Evolutionary conservation across 2,113 vertebrate species (phyloP).

Genomic region (Trinectes maculatus): DNA sequence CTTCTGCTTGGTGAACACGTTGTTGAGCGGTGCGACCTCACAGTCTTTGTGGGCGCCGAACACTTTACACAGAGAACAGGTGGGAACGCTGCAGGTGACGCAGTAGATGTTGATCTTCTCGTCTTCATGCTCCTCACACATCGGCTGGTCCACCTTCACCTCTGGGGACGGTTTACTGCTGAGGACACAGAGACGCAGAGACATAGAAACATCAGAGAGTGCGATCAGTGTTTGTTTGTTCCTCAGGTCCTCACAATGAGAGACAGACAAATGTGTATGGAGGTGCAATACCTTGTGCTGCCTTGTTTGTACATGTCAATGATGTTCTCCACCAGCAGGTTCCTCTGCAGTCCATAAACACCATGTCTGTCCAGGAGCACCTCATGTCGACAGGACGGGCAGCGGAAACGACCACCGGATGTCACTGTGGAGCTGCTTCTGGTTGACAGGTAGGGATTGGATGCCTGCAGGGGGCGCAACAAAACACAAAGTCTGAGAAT

Average conservation of each 20-base stretch:
- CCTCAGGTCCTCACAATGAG: too few species aligned
- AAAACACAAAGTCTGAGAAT: too few species aligned
- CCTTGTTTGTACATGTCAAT: slow-evolving; percentile 98
- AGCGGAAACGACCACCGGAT: slow-evolving; percentile 93
- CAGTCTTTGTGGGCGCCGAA: slow-evolving; percentile 94
- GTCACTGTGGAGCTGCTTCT: slow-evolving; percentile 87
- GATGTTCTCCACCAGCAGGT: slow-evolving; percentile 97
- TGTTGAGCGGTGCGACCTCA: slow-evolving; percentile 90
- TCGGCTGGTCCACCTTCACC: slow-evolving; percentile 86
- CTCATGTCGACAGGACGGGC: slow-evolving; percentile 94
- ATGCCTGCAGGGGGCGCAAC: slow-evolving; percentile 80
- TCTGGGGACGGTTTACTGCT: slow-evolving; percentile 79
- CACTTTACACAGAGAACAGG: slow-evolving; percentile 95
- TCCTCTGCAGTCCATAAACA: slow-evolving; percentile 94
- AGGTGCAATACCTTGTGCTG: slow-evolving; percentile 83
- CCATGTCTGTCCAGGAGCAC: slow-evolving; percentile 95
- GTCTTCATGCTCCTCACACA: slow-evolving; percentile 90
- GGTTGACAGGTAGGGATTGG: slow-evolving; percentile 92
- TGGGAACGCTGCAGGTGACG: slow-evolving; percentile 89
- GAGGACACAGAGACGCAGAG: background rate
- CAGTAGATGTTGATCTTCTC: slow-evolving; percentile 98
- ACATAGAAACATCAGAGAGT: background rate
- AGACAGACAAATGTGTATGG: background rate
- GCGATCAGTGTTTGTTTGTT: too few species aligned
- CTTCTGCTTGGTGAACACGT: slow-evolving; percentile 89